Evolutionary conservation across 2,888 invertebrate genomes (phyloP), one percentile per base, ranked within the genome.

Genomic region (Adineta ricciae): DNA sequence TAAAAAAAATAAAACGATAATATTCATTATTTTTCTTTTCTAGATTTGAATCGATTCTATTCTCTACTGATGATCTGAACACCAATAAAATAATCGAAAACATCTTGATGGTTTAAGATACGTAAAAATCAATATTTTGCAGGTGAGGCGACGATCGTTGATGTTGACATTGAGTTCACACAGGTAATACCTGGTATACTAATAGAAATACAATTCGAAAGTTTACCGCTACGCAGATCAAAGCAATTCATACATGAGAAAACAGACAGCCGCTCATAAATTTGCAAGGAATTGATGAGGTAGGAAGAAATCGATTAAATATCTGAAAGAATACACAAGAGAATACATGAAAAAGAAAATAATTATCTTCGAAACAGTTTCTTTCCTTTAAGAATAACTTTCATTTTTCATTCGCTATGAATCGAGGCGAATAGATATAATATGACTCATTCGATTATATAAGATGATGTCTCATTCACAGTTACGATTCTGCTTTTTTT

Each of bases 101-200:
- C n/a, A n/a, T n/a, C n/a, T n/a, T n/a, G n/a, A n/a, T n/a, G n/a
- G n/a, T n/a, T n/a, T n/a, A n/a, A n/a, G n/a, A n/a, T n/a, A n/a
- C n/a, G n/a, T n/a, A n/a, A n/a, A n/a, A n/a, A n/a, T n/a, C n/a
- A n/a, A n/a, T n/a, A n/a, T n/a, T n/a, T n/a, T n/a, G n/a, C n/a
- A n/a, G n/a, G n/a, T 78, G 84, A 85, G 27, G 78, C 41, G n/a
- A 52, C 52, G 49, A 52, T 72, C 11, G 64, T 85, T 24, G 32
- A 84, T 24, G 54, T 85, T 52, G 85, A 85, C 50, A 84, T 85
- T n/a, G 85, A n/a, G n/a, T n/a, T n/a, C n/a, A n/a, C n/a, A n/a
- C n/a, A n/a, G n/a, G 93, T 91, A 0, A 96, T 94, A 88, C 94
- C 95, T 91, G 94, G 96, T 4, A 93, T 95, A 83, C 95, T 96